A percentile compares a stretch with the other conserved stretches of the same genome.
Conservation (phyloP, 2,113 vertebrate species). For the Syngnathus typhle region DNA sequence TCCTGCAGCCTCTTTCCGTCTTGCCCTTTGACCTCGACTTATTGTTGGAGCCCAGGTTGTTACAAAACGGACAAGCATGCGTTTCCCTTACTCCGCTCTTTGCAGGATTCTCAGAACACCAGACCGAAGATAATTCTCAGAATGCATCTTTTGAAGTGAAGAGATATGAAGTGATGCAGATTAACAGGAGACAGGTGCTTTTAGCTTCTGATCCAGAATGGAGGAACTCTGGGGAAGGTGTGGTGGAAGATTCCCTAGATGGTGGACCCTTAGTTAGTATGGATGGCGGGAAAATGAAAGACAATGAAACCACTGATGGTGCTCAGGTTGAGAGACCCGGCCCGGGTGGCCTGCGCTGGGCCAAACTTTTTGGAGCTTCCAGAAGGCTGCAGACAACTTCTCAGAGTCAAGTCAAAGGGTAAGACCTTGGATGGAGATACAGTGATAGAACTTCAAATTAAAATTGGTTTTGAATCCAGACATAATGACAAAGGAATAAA, state of each 20-base stretch:
- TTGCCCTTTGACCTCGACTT: slow-evolving; percentile 91
- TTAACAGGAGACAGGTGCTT: slow-evolving; percentile 12
- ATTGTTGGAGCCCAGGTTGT: slow-evolving; percentile 80
- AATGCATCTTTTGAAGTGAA: slow-evolving; percentile 18
- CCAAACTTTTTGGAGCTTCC: slow-evolving; percentile 70
- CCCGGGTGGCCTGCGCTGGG: slow-evolving; percentile 62
- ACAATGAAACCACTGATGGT: slow-evolving; percentile 59
- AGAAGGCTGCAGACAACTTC: slow-evolving; percentile 26
- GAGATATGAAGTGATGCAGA: slow-evolving; percentile 58
- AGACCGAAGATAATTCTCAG: slow-evolving; percentile 18
- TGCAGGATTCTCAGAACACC: slow-evolving; percentile 77
- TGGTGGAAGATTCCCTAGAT: slow-evolving; percentile 64
- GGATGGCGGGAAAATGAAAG: slow-evolving; percentile 33
- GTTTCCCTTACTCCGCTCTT: slow-evolving; percentile 70
- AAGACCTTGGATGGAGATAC: slow-evolving; percentile 14
- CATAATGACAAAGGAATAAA: neutral
- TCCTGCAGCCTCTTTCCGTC: slow-evolving; percentile 87
- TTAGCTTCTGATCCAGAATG: slow-evolving; percentile 48
- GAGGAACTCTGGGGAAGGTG: slow-evolving; percentile 57
- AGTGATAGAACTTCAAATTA: neutral
- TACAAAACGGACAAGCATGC: slow-evolving; percentile 74
- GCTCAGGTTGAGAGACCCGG: slow-evolving; percentile 58
- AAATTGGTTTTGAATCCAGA: neutral
- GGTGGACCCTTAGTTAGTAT: slow-evolving; percentile 48
- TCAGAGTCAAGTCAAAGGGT: slow-evolving; percentile 70